These are phyloP conservation scores for Poeciliopsis retropinna DNA, from an alignment of 2,113 vertebrate species.

Conservation along the genomic window DNA sequence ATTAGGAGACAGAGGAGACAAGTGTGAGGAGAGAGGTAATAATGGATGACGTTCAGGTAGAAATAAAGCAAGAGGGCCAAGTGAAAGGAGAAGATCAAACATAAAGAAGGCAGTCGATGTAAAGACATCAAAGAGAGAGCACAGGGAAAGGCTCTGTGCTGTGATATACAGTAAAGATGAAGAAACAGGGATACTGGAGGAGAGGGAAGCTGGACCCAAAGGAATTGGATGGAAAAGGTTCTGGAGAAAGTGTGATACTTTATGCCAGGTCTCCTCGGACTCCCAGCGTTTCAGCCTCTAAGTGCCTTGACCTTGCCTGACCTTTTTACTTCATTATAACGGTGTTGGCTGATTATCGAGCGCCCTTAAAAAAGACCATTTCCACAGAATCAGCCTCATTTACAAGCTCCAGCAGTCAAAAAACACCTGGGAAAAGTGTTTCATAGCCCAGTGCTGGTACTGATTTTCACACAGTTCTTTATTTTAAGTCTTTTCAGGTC, in stretches of 20 bases:
- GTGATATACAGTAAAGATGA: too few species aligned
- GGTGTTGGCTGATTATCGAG: not conserved
- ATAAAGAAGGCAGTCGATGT: not conserved
- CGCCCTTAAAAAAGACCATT: not conserved
- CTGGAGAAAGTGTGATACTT: too few species aligned
- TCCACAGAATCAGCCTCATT: constrained; percentile 18
- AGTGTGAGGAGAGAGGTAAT: not conserved
- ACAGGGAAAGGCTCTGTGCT: too few species aligned
- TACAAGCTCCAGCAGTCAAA: too few species aligned
- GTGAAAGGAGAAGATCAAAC: not conserved
- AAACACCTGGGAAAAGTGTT: too few species aligned
- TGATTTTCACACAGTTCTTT: too few species aligned
- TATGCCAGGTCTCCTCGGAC: not conserved
- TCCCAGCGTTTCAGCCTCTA: constrained; percentile 27
- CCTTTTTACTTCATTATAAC: constrained; percentile 58
- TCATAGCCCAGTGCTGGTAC: too few species aligned
- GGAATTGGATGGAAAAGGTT: not conserved
- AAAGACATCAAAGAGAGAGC: not conserved
- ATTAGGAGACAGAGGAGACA: not conserved
- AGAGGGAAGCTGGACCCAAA: constrained; percentile 18
- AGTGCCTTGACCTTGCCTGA: constrained; percentile 41
- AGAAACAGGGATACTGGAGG: too few species aligned
- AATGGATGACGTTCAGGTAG: not conserved
- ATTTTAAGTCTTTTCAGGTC: too few species aligned
- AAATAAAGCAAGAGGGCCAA: not conserved